Percentiles rank a stretch among this genome's conserved stretches.
phyloP scores from a whole-genome alignment of 2,113 vertebrate genomes.

The Albula glossodonta region DNA sequence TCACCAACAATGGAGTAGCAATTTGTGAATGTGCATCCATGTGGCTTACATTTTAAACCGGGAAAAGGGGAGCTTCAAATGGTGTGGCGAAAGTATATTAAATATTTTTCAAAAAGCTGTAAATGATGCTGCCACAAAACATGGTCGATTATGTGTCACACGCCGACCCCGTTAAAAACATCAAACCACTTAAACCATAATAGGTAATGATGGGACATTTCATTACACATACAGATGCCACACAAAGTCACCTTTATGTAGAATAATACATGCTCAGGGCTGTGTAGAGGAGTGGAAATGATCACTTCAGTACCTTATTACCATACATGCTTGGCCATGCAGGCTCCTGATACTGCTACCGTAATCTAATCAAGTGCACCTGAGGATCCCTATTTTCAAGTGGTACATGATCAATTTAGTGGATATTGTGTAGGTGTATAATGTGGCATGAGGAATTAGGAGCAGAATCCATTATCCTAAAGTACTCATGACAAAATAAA shows the following conservation, averaged over 20 bases:
- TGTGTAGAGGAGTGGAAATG: neutral
- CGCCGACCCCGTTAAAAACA: slow-evolving; percentile 2
- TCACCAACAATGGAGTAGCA: no score
- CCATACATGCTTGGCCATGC: neutral
- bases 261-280: neutral
- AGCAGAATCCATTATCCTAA: neutral
- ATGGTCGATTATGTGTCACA: neutral
- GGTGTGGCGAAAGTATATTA: no score
- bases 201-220: neutral
- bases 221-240: neutral
- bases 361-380: neutral
- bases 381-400: neutral
- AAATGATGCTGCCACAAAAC: no score
- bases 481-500: neutral
- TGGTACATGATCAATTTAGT: neutral
- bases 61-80: no score
- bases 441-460: neutral
- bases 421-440: slow-evolving; percentile 2
- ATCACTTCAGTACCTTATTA: neutral
- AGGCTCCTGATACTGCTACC: neutral
- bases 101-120: no score
- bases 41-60: no score
- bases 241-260: slow-evolving; percentile 8
- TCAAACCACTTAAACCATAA: neutral
- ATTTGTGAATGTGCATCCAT: no score